Conservation (phyloP, 2,797 vertebrate genomes). For the Oreochromis mossambicus region DNA sequence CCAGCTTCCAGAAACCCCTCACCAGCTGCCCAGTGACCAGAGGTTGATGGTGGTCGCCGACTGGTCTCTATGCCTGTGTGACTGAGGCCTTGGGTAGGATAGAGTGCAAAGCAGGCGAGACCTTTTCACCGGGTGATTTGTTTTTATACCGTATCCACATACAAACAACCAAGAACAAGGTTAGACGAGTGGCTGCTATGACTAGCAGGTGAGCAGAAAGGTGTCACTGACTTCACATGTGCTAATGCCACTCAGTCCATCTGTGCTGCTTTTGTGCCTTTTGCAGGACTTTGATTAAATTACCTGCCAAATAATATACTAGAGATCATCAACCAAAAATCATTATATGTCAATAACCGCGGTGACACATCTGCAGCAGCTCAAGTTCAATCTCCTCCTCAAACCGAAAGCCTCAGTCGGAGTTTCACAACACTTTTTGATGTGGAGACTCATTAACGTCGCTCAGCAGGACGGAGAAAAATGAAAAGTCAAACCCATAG, state of each 20-base stretch:
- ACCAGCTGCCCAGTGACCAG: not conserved
- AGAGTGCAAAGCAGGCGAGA: not conserved
- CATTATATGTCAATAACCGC: not conserved
- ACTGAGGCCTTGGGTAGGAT: not conserved
- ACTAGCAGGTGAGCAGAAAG: not conserved
- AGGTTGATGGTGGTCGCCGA: fast-evolving
- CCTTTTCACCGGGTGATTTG: fast-evolving
- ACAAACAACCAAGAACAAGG: not conserved
- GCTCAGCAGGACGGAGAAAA: not conserved
- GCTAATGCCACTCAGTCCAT: not conserved
- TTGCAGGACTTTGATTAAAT: not conserved
- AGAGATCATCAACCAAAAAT: not conserved
- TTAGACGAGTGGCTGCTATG: not conserved
- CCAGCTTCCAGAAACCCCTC: not conserved
- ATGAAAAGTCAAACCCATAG: not conserved
- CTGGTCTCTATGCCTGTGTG: not conserved
- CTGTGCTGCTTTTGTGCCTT: not conserved
- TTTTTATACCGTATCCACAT: not conserved
- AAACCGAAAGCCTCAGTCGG: not conserved
- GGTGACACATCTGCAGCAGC: not conserved
- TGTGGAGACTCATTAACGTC: not conserved
- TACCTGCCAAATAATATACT: not conserved
- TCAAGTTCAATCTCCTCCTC: not conserved
- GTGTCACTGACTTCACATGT: not conserved
- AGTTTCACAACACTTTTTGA: not conserved